A percentile compares a stretch with the other conserved stretches of the same genome.
Evolutionary conservation across 1,140 invertebrate genomes (phyloP).

Genomic region (Telenomus remus): DNA sequence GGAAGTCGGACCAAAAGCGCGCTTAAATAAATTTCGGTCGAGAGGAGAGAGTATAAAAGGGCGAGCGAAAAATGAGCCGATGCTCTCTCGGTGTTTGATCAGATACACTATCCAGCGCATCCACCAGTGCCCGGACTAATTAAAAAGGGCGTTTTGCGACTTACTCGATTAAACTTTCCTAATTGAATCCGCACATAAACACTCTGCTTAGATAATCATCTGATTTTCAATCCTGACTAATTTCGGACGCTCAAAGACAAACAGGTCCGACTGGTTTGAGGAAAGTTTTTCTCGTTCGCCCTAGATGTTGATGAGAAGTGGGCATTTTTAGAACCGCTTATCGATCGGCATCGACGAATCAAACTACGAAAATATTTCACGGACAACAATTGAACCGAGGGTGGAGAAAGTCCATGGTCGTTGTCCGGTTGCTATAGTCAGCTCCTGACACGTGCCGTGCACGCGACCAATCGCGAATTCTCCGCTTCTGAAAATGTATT

Average conservation of each 20-base stretch:
- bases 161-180: slow-evolving; percentile 60
- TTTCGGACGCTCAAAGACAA: slow-evolving; percentile 14
- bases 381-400: slow-evolving; percentile 31
- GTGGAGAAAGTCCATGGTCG: slow-evolving; percentile 40
- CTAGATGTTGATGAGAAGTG: neutral
- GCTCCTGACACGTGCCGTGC: slow-evolving; percentile 50
- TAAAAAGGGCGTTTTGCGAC: slow-evolving; percentile 56
- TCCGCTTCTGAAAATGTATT: slow-evolving; percentile 59
- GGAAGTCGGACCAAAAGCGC: slow-evolving; percentile 36
- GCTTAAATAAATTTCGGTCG: slow-evolving; percentile 46
- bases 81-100: slow-evolving; percentile 49
- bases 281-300: too few species aligned
- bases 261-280: neutral
- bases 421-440: slow-evolving; percentile 53
- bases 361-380: slow-evolving; percentile 40
- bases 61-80: slow-evolving; percentile 49
- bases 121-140: slow-evolving; percentile 45
- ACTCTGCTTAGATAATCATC: slow-evolving; percentile 51
- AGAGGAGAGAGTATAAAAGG: slow-evolving; percentile 34
- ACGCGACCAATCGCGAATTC: slow-evolving; percentile 60
- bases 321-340: neutral
- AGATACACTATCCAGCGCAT: slow-evolving; percentile 54
- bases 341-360: slow-evolving; percentile 28
- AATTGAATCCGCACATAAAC: slow-evolving; percentile 53
- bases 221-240: slow-evolving; percentile 47